A percentile compares a stretch with the other conserved stretches of the same genome.
Evolutionary conservation across 1,140 invertebrate genomes (phyloP).

Genomic region (Eumaeus atala): DNA sequence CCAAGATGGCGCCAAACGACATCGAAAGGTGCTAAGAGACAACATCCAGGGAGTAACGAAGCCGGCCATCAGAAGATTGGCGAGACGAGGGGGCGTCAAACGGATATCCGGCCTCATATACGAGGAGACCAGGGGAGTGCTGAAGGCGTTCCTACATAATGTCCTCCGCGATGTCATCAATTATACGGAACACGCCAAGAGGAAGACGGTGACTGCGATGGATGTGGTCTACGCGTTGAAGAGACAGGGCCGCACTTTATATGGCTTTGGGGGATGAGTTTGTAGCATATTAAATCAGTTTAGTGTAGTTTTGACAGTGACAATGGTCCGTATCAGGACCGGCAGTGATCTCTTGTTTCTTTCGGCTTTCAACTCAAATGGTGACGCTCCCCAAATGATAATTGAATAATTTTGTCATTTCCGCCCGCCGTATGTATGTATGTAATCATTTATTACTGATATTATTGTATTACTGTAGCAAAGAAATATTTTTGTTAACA

Average conservation of each 20-base stretch:
- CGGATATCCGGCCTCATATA: conserved; percentile 70
- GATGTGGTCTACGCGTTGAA: conserved; percentile 82
- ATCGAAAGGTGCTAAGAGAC: conserved; percentile 76
- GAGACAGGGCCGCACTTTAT: conserved; percentile 76
- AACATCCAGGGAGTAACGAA: conserved; percentile 52
- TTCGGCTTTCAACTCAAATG: no score
- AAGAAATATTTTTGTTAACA: no score
- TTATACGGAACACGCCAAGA: conserved; percentile 57
- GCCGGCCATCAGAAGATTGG: conserved; percentile 44
- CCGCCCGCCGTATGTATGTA: no score
- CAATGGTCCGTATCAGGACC: no score
- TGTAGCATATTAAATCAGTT: no score
- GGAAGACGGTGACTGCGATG: conserved; percentile 90
- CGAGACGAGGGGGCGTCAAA: conserved; percentile 81
- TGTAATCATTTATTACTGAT: no score
- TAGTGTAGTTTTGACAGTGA: no score
- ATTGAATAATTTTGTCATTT: no score
- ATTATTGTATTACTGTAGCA: no score
- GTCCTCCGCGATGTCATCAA: conserved; percentile 88
- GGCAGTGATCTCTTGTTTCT: no score
- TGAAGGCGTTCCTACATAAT: conserved; percentile 88
- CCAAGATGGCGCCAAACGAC: conserved; percentile 63
- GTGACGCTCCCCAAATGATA: no score
- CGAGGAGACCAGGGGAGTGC: conserved; percentile 41
- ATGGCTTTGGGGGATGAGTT: conserved; percentile 77